Percentiles rank a stretch among this genome's conserved stretches.
Conservation (phyloP, 2,888 invertebrate species). For the Noctua janthe region DNA sequence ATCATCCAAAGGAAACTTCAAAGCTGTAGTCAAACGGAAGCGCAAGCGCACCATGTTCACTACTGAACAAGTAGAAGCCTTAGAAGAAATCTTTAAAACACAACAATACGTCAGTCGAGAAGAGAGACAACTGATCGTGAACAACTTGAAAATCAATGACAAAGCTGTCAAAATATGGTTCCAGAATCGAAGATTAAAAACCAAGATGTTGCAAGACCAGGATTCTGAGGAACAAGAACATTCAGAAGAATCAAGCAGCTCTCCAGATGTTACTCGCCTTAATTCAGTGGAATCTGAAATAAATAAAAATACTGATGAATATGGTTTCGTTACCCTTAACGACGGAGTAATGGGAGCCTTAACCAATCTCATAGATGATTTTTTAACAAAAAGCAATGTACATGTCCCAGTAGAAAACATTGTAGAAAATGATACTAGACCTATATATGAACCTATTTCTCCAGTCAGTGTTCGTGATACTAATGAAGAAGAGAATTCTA, state of each 20-base stretch:
- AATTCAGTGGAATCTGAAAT: constrained; percentile 76
- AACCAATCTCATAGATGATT: constrained; percentile 71
- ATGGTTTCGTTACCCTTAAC: constrained; percentile 78
- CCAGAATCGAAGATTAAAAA: constrained; percentile 93
- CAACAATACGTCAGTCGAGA: constrained; percentile 93
- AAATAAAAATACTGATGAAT: constrained; percentile 72
- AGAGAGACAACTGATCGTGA: constrained; percentile 92
- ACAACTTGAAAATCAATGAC: constrained; percentile 91
- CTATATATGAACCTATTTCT: constrained; percentile 80
- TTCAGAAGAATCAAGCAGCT: constrained; percentile 18
- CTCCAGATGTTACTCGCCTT: constrained; percentile 62
- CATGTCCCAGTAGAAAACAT: constrained; percentile 35
- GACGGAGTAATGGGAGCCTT: constrained; percentile 73
- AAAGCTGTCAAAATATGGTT: constrained; percentile 95
- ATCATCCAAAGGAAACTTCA: constrained; percentile 62
- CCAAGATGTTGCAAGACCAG: constrained; percentile 86
- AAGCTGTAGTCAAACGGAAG: constrained; percentile 84
- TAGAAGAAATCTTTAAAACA: constrained; percentile 93
- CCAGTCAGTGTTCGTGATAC: constrained; percentile 73
- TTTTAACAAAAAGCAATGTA: constrained; percentile 60
- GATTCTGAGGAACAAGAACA: constrained; percentile 27
- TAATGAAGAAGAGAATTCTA: constrained; percentile 65
- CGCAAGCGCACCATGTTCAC: constrained; percentile 94
- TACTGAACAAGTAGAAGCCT: constrained; percentile 92
- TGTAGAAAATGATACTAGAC: constrained; percentile 43